Evolutionary conservation across 1,140 invertebrate species (phyloP).

Genomic region (Portunus trituberculatus): DNA sequence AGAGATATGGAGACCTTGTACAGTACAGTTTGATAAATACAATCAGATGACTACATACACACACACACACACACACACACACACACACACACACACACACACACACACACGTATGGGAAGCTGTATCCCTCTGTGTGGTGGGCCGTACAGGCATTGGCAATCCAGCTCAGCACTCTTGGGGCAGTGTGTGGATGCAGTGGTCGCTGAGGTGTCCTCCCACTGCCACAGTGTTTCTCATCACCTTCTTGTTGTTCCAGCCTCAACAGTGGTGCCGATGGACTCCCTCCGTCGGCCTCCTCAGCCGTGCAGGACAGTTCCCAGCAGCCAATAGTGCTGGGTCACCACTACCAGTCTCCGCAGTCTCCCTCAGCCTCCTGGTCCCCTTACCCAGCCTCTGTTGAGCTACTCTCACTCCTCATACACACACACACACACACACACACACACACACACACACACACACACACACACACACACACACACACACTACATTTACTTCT

Average conservation of each 20-base stretch:
- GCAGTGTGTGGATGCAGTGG: neutral
- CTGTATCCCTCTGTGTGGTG: neutral
- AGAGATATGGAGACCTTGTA: too few species aligned
- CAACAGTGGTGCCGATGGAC: slow-evolving; percentile 60
- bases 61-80: too few species aligned
- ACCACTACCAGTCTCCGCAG: slow-evolving; percentile 42
- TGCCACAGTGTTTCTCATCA: slow-evolving; percentile 50
- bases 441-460: neutral
- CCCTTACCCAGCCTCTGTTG: neutral
- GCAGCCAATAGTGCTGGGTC: slow-evolving; percentile 9
- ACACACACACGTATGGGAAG: neutral
- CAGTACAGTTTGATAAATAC: too few species aligned
- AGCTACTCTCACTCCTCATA: neutral
- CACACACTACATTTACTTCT: neutral
- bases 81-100: too few species aligned
- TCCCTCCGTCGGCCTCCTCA: neutral
- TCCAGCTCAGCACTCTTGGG: neutral
- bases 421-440: neutral
- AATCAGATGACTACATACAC: too few species aligned
- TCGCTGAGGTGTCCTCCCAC: neutral
- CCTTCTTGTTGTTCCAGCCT: slow-evolving; percentile 68
- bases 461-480: too few species aligned
- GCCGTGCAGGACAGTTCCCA: slow-evolving; percentile 1
- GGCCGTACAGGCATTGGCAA: neutral
- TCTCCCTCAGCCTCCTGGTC: neutral